Conservation (phyloP, 2,797 vertebrate genomes). For the Oreonectes daqikongensis region DNA sequence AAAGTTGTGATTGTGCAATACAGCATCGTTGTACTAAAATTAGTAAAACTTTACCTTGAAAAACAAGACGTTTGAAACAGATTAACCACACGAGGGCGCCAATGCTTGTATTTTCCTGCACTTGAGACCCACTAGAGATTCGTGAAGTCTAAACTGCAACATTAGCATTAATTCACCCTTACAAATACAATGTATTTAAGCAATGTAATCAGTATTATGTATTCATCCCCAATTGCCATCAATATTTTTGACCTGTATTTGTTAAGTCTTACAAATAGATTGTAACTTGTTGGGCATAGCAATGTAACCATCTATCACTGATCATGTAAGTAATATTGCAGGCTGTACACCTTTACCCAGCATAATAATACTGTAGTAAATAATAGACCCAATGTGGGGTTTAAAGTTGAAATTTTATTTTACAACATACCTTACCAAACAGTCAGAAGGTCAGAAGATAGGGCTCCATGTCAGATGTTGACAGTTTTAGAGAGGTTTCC, state of each 20-base stretch:
- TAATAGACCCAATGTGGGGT: neutral
- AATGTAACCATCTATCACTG: neutral
- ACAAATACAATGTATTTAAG: neutral
- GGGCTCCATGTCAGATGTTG: slow-evolving; percentile 25
- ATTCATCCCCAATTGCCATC: neutral
- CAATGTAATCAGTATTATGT: neutral
- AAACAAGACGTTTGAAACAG: neutral
- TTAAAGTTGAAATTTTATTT: neutral
- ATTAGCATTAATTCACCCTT: neutral
- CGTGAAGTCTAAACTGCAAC: neutral
- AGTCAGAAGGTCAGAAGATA: neutral
- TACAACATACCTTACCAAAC: too few species aligned
- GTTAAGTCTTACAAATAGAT: neutral
- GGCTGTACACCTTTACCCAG: neutral
- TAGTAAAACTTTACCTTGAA: neutral
- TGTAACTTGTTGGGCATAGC: neutral
- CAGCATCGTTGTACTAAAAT: too few species aligned
- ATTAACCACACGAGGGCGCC: slow-evolving; percentile 27
- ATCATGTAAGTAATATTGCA: neutral
- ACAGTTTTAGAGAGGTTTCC: slow-evolving; percentile 22
- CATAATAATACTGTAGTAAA: too few species aligned
- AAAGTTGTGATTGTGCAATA: too few species aligned
- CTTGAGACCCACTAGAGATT: neutral
- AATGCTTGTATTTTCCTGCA: neutral
- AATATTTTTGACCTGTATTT: neutral